Percentiles rank a stretch among this genome's conserved stretches.
Evolutionary conservation across 2,888 invertebrate genomes (phyloP).

Genomic region (Calephelis perditalis): DNA sequence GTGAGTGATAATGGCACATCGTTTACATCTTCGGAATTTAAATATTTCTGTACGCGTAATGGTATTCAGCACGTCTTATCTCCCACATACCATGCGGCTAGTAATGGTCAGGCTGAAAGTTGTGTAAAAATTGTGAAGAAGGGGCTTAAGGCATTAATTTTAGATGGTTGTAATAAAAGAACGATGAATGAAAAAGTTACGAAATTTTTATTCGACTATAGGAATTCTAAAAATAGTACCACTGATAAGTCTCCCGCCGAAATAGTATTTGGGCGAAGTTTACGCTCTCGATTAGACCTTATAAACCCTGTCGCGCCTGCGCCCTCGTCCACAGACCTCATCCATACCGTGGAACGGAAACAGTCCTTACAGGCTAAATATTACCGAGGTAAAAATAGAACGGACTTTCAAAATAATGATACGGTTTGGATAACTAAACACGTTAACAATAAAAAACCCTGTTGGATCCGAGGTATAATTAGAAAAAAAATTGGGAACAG

Average conservation of each 20-base stretch:
- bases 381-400: not conserved
- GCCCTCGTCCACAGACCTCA: not conserved
- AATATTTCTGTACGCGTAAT: conserved; percentile 23
- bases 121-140: conserved; percentile 31
- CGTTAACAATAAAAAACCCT: not conserved
- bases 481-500: not conserved
- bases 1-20: conserved; percentile 24
- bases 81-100: conserved; percentile 25
- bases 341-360: not conserved
- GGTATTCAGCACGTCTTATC: conserved; percentile 26
- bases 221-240: conserved; percentile 23
- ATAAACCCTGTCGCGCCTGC: not conserved
- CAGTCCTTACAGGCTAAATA: conserved; percentile 6
- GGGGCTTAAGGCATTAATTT: conserved; percentile 24
- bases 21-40: conserved; percentile 24
- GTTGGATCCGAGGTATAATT: conserved; percentile 3
- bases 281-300: not conserved
- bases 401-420: not conserved
- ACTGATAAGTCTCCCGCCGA: conserved; percentile 3
- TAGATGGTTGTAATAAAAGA: conserved; percentile 17
- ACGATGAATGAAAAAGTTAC: not conserved
- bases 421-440: not conserved
- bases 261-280: conserved; percentile 8
- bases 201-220: conserved; percentile 26
- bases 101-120: conserved; percentile 29